Base-by-base conservation (phyloP, 53 echinoderm and acorn worm genomes). In the Arbacia lixula region DNA sequence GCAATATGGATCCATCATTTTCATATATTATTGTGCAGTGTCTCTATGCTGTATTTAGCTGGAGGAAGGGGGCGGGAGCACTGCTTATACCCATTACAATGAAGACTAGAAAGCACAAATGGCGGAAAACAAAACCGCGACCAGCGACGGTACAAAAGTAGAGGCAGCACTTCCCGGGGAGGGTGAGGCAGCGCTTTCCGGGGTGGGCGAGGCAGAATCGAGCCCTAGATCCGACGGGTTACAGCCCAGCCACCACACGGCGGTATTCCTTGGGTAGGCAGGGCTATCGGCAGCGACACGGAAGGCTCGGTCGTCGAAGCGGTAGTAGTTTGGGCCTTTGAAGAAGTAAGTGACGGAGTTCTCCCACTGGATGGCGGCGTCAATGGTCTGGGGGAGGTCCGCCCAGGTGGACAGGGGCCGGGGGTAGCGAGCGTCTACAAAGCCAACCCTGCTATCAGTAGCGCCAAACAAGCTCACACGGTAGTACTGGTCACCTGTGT, bases 261-360 rank as follows among this genome's bases (percentile, higher is more conserved):
- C 91, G 0, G 91, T 91, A 19, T 34, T 30, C 3, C 89, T 67
- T 14, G 96, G 93, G 69, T 93, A 96, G 0, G 87, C 87, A n/a
- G n/a, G n/a, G 39, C 27, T 71, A 4, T 71, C 89, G 0, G 3
- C 10, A 68, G 91, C 89, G 6, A 93, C 85, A 0, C 21, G 17
- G 0, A 71, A 61, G 12, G 57, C 22, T 27, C 32, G 34, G 14
- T 64, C 57, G 71, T 87, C 80, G 53, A 76, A 91, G 2, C 93
- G 93, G 72, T 96, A 96, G 66, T 96, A 96, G 31, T 96, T 79
- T 32, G 87, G 55, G 33, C 90, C 96, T 28, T 84, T 52, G 53
- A 91, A 93, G 84, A 96, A 93, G 24, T 96, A 96, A 12, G 96
- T 96, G 0, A 86, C 38, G 1, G 66, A 36, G 74, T 96, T 96